These are phyloP conservation scores for Microplitis manilae DNA, from an alignment of 2,888 invertebrate species.

Conservation along the genomic window DNA sequence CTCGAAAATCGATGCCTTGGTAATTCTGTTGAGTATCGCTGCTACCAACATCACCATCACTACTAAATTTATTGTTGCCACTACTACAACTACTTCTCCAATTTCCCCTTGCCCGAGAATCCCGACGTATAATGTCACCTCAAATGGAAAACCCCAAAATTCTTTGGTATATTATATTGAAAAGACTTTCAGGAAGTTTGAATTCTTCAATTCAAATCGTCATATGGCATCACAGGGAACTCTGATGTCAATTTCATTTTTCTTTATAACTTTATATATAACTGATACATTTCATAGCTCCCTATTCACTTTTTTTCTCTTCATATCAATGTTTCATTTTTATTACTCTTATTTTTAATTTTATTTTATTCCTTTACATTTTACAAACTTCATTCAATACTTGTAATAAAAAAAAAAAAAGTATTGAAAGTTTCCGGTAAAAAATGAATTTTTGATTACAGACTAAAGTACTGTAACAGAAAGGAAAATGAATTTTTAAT, in stretches of 20 bases:
- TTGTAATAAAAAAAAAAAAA: background rate
- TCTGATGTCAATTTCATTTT: constrained; percentile 19
- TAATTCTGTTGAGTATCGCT: background rate
- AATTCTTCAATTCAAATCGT: constrained; percentile 25
- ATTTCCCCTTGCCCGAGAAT: constrained; percentile 26
- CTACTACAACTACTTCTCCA: background rate
- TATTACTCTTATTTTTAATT: background rate
- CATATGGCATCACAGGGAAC: constrained; percentile 25
- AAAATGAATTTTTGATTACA: background rate
- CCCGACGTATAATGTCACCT: constrained; percentile 24
- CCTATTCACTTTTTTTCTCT: background rate
- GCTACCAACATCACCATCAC: background rate
- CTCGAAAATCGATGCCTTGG: background rate
- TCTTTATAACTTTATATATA: constrained; percentile 15
- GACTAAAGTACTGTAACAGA: background rate
- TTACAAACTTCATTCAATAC: background rate
- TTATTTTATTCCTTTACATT: background rate
- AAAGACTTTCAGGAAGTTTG: constrained; percentile 12
- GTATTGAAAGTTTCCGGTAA: background rate
- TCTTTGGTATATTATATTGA: constrained; percentile 25
- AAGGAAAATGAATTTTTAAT: background rate
- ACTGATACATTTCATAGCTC: constrained; percentile 15
- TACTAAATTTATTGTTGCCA: background rate
- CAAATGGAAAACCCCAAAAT: constrained; percentile 38
- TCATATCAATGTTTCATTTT: background rate